phyloP scores from a whole-genome alignment of 1,140 invertebrate genomes.

The Drosophila pruinosa region DNA sequence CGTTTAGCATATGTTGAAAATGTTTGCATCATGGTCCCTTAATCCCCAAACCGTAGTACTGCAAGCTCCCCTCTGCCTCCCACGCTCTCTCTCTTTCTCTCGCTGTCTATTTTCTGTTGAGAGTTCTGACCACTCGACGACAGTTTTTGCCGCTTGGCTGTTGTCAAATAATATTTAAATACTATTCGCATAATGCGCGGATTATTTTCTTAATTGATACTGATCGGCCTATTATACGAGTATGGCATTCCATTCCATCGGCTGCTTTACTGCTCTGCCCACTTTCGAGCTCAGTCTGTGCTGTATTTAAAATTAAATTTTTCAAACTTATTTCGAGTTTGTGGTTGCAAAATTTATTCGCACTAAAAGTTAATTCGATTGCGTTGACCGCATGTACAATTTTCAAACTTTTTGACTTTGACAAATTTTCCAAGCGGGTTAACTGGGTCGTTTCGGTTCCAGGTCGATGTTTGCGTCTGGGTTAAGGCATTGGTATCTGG shows the following conservation, averaged over 20 bases:
- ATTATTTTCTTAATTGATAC: conserved; percentile 70
- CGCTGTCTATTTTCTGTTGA: background rate
- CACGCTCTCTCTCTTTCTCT: background rate
- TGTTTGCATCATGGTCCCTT: conserved; percentile 42
- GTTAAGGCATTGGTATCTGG: background rate
- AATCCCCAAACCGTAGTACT: conserved; percentile 26
- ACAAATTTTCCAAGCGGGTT: conserved; percentile 31
- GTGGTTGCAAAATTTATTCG: conserved; percentile 44
- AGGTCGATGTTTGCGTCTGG: background rate
- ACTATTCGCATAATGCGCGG: conserved; percentile 58
- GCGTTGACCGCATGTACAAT: conserved; percentile 60
- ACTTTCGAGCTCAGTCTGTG: background rate
- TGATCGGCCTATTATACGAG: conserved; percentile 52
- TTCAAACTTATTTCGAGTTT: conserved; percentile 24
- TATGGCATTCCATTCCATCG: background rate
- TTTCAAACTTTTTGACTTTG: conserved; percentile 64
- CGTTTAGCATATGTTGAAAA: conserved; percentile 50
- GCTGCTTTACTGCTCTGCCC: too few species aligned
- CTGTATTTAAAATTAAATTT: conserved; percentile 40
- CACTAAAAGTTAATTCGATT: conserved; percentile 71
- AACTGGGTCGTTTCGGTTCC: background rate
- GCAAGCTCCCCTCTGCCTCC: background rate
- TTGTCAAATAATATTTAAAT: conserved; percentile 66
- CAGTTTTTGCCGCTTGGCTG: conserved; percentile 13
- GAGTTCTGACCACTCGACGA: conserved; percentile 6